phyloP scores from a whole-genome alignment of 2,888 invertebrate genomes.

The Asteroscopus sphinx region DNA sequence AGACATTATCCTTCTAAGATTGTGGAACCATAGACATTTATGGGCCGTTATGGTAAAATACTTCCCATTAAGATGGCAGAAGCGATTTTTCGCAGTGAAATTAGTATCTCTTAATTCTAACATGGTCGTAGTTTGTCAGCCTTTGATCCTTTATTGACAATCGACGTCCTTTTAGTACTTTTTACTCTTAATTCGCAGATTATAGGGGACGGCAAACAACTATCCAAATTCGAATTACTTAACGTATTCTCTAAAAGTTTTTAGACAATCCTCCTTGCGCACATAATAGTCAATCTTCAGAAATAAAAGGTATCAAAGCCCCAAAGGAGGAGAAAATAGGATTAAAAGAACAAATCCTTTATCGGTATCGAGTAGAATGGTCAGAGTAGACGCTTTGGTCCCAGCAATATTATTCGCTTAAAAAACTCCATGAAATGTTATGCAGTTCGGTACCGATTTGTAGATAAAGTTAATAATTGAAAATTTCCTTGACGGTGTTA shows the following conservation, averaged over 20 bases:
- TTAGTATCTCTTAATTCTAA: slow-evolving; percentile 9
- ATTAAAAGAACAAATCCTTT: slow-evolving; percentile 63
- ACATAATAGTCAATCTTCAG: slow-evolving; percentile 53
- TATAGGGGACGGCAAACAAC: slow-evolving; percentile 61
- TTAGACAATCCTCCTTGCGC: slow-evolving; percentile 59
- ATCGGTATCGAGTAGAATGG: slow-evolving; percentile 49
- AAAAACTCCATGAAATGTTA: slow-evolving; percentile 43
- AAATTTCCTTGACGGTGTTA: slow-evolving; percentile 73
- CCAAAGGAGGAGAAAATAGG: slow-evolving; percentile 55
- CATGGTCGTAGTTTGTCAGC: slow-evolving; percentile 1
- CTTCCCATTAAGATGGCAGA: slow-evolving; percentile 6
- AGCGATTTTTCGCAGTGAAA: slow-evolving; percentile 18
- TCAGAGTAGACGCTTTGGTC: slow-evolving; percentile 35
- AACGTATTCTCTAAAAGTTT: slow-evolving; percentile 49
- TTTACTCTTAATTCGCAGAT: slow-evolving; percentile 44
- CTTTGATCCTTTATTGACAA: slow-evolving; percentile 29
- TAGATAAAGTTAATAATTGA: slow-evolving; percentile 78
- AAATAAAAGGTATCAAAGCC: slow-evolving; percentile 57
- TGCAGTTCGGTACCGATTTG: slow-evolving; percentile 51
- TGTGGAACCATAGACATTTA: slow-evolving; percentile 11
- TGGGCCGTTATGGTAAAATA: slow-evolving; percentile 12
- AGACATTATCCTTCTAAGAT: slow-evolving; percentile 21
- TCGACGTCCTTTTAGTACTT: slow-evolving; percentile 14
- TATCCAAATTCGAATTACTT: slow-evolving; percentile 58
- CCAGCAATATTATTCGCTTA: slow-evolving; percentile 54